Evolutionary conservation across 2,888 invertebrate species (phyloP), one percentile per base, ranked within the genome.

Genomic region (Drosophila barbarae): DNA sequence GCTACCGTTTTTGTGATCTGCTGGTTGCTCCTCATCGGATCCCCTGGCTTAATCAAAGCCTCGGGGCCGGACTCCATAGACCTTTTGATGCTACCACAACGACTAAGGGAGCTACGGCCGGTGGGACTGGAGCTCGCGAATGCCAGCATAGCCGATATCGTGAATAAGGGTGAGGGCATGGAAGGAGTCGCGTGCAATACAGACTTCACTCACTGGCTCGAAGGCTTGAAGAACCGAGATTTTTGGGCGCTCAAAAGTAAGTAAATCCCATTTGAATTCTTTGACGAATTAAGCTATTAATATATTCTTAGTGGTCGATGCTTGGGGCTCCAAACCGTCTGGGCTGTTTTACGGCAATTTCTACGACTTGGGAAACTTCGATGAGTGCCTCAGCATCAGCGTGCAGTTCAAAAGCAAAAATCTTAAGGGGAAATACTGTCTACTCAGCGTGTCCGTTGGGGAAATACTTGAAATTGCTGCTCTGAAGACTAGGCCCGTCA

Each of bases 301-400:
- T 12, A 28, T 23, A 26, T 42, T 1, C 6, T 6, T 46, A 90
- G 90, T 90, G 77, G 38, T 89, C 3, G 90, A 90, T 78, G 79
- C 90, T 7, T 87, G 87, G 73, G 88, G 89, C 7, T 88, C 88
- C 53, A 55, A 88, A 4, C 89, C 90, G n/a, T 71, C 89, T 2
- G 90, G 90, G 6, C 34, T 90, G 5, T 49, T 89, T 0, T 69
- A 53, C 15, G 86, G 88, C 1, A 84, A 89, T 52, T 52, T 85
- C 2, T 53, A 28, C 26, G 10, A 28, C 10, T 6, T 42, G n/a
- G 42, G 42, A 26, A 42, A 42, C 15, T 42, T 26, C 51, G 88
- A 88, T 47, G 84, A 90, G 71, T 90, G 90, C 57, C 41, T 90
- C 5, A 64, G 51, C 9, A 84, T 88, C n/a, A 51, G 64, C 30